Percentiles rank a stretch among this genome's conserved stretches.
Evolutionary conservation across 2,888 invertebrate species (phyloP).

Genomic region (Hydroisotoma schaefferi): DNA sequence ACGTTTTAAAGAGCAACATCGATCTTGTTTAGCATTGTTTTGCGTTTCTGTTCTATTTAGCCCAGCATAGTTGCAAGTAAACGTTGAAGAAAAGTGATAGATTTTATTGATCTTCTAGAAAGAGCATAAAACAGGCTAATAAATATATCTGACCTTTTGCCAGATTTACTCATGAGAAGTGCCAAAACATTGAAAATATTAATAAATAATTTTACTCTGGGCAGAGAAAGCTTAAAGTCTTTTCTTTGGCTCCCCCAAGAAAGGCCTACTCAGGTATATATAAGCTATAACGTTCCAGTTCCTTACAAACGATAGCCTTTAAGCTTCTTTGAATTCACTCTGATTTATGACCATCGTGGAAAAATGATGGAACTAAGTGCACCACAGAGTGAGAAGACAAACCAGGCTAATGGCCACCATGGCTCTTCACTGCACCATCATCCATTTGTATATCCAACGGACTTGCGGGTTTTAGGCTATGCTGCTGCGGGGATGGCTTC

Average conservation of each 20-base stretch:
- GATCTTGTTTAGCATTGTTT: too few relatives aligned
- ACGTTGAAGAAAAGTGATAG: too few relatives aligned
- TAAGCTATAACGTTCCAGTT: too few relatives aligned
- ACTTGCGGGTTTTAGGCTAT: conserved; percentile 46
- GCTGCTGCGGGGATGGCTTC: conserved; percentile 35
- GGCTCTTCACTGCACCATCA: conserved; percentile 42
- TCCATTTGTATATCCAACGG: conserved; percentile 47
- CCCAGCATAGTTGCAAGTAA: too few relatives aligned
- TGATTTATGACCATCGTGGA: conserved; percentile 12
- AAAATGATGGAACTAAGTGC: conserved; percentile 48
- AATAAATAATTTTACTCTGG: conserved; percentile 9
- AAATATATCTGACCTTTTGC: conserved; percentile 15
- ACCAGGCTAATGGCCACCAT: conserved; percentile 29
- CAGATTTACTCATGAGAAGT: conserved; percentile 11
- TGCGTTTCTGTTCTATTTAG: too few relatives aligned
- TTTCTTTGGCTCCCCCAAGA: too few relatives aligned
- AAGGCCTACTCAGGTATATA: too few relatives aligned
- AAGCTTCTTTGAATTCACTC: too few relatives aligned
- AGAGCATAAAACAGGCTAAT: too few relatives aligned
- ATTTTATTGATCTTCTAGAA: too few relatives aligned
- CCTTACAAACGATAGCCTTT: too few relatives aligned
- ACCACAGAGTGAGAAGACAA: conserved; percentile 34
- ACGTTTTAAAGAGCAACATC: too few relatives aligned
- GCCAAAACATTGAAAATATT: conserved; percentile 12
- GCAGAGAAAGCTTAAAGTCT: not conserved